Evolutionary conservation across 2,888 invertebrate genomes (phyloP), one percentile per base, ranked within the genome.

Genomic region (Cryptus armator): DNA sequence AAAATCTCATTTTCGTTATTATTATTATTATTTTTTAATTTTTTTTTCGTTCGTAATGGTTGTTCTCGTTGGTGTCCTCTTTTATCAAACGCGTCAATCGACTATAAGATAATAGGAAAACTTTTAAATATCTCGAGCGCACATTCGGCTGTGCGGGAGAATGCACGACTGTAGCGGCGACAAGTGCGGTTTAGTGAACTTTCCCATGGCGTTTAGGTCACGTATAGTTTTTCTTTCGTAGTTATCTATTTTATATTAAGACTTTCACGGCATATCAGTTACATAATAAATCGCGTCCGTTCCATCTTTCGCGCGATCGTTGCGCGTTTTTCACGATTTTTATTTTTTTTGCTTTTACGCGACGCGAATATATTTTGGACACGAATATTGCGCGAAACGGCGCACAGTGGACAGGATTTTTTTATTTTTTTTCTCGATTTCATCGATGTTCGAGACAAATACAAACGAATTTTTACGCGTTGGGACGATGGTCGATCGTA

Each of bases 21-120:
- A 43, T 32, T 16, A 46, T 64, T 37, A 12, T 43, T 24, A 24
- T 24, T 24, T 1, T 1, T 24, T 24, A 24, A 24, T 32, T 43
- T 32, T 43, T 10, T 66, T 44, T 53, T 44, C 0, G 3, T 37
- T 37, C 37, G 37, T 37, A 37, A 37, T 37, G 37, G 37, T 48
- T 29, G 16, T 66, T 51, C 24, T 16, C 10, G 56, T 67, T 72
- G 44, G 64, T 83, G 75, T 83, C 74, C 71, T 72, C 44, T 85
- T 66, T 86, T 89, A 87, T 88, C 86, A 89, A 89, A 88, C 86
- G 83, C 86, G 85, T 84, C 82, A 84, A 68, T 62, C 29, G 70
- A 77, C 83, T 82, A 83, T 85, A 83, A 37, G 82, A 81, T 87
- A 89, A 86, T 89, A 89, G 87, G 88, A 88, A 88, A 85, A 88